phyloP scores from a whole-genome alignment of 35 echinoderm and acorn worm species.

The Anneissia japonica region DNA sequence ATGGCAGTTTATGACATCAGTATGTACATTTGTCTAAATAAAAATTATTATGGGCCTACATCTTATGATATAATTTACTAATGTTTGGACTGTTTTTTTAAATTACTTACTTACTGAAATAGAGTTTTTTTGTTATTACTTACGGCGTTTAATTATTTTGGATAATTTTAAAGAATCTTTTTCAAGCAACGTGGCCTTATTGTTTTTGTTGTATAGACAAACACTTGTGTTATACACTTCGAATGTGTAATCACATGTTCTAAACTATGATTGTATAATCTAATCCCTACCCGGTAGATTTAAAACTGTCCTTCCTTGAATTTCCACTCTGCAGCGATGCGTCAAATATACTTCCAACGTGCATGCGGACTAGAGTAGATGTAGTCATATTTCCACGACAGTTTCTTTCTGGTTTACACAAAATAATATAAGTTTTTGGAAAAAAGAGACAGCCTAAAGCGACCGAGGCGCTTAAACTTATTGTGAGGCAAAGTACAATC shows the following conservation, averaged over 20 bases:
- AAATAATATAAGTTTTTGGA: constrained; percentile 90
- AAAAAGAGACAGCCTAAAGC: constrained; percentile 81
- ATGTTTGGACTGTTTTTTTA: too few relatives aligned
- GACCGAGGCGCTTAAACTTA: constrained; percentile 83
- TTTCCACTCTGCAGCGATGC: constrained; percentile 48
- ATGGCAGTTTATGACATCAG: too few relatives aligned
- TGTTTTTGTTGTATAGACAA: neutral
- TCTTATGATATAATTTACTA: too few relatives aligned
- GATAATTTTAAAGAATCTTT: too few relatives aligned
- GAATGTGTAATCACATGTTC: neutral
- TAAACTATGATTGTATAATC: neutral
- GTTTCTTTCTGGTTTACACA: constrained; percentile 93
- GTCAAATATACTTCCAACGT: constrained; percentile 91
- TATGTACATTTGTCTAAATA: too few relatives aligned
- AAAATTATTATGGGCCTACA: too few relatives aligned
- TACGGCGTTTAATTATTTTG: too few relatives aligned
- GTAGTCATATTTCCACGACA: constrained; percentile 90
- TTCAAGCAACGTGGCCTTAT: too few relatives aligned
- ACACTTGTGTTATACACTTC: neutral
- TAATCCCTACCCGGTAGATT: constrained; percentile 53
- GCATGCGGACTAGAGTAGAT: constrained; percentile 89
- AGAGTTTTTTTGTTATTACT: too few relatives aligned
- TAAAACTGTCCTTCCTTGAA: constrained; percentile 68
- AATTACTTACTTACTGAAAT: too few relatives aligned
- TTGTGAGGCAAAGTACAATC: constrained; percentile 91